phyloP scores from a whole-genome alignment of 2,797 vertebrate genomes.

The Vipera latastei region DNA sequence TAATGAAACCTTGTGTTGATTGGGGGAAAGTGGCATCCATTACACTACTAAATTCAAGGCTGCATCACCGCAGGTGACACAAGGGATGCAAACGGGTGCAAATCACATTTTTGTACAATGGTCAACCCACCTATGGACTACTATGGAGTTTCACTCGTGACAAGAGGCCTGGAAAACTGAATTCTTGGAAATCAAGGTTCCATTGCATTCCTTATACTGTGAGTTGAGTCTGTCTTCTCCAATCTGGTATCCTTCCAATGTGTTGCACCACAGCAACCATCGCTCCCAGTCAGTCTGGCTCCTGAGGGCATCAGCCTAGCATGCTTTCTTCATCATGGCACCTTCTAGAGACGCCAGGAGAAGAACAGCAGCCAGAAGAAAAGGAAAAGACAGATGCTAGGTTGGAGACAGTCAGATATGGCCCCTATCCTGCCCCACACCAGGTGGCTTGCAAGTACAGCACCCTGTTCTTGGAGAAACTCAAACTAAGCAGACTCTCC shows the following conservation, averaged over 20 bases:
- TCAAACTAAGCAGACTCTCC: background rate
- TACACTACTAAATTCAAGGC: background rate
- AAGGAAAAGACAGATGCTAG: background rate
- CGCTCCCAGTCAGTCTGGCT: background rate
- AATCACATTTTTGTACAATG: background rate
- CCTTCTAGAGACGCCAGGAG: background rate
- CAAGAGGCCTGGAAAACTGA: background rate
- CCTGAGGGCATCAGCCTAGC: background rate
- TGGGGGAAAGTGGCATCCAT: background rate
- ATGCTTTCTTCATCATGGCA: background rate
- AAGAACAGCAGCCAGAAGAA: background rate
- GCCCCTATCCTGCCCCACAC: background rate
- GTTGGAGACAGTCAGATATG: background rate
- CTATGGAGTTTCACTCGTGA: background rate
- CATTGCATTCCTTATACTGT: background rate
- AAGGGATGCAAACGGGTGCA: background rate
- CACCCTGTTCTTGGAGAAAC: background rate
- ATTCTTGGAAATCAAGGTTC: background rate
- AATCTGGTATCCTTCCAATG: background rate
- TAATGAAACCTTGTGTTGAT: background rate
- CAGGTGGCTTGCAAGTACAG: background rate
- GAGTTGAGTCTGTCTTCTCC: background rate
- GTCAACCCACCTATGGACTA: background rate
- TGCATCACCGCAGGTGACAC: background rate
- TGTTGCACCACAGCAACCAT: background rate